Conservation (phyloP, 2,888 invertebrate genomes). For the Euzetes globulus region DNA sequence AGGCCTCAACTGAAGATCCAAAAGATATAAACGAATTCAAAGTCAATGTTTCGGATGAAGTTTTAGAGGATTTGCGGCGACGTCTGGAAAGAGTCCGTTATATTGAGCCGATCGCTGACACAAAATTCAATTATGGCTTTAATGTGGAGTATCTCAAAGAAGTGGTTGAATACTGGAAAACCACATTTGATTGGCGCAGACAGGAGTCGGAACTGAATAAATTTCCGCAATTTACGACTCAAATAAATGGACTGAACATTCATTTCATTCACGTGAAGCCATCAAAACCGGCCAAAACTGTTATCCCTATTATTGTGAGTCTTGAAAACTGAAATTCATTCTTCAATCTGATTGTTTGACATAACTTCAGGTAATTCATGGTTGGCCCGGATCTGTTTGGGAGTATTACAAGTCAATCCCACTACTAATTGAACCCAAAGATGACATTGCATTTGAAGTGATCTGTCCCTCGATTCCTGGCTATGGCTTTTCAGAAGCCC, state of each 20-base stretch:
- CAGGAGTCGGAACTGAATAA: conserved; percentile 62
- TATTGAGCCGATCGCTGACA: conserved; percentile 48
- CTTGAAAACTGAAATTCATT: background rate
- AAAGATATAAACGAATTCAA: conserved; percentile 15
- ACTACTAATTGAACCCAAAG: conserved; percentile 52
- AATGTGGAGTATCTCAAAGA: conserved; percentile 60
- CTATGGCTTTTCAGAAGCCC: conserved; percentile 53
- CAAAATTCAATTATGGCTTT: conserved; percentile 72
- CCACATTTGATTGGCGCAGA: conserved; percentile 64
- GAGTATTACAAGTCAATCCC: conserved; percentile 73
- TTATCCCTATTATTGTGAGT: background rate
- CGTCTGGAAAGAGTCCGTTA: conserved; percentile 52
- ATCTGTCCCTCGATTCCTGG: conserved; percentile 54
- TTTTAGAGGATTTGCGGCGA: conserved; percentile 49
- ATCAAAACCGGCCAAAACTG: conserved; percentile 43
- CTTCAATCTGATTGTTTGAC: background rate
- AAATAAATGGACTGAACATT: conserved; percentile 65
- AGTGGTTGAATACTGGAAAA: conserved; percentile 67
- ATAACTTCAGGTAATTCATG: conserved; percentile 65
- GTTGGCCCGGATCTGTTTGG: conserved; percentile 75
- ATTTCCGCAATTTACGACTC: conserved; percentile 65
- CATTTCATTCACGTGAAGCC: conserved; percentile 62
- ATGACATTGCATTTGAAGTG: conserved; percentile 61
- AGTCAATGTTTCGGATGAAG: conserved; percentile 30
- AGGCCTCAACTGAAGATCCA: conserved; percentile 21